Percentiles rank a stretch among this genome's conserved stretches.
These are phyloP conservation scores for Leptoclinus maculatus DNA, from an alignment of 2,797 vertebrate species.

Conservation along the genomic window DNA sequence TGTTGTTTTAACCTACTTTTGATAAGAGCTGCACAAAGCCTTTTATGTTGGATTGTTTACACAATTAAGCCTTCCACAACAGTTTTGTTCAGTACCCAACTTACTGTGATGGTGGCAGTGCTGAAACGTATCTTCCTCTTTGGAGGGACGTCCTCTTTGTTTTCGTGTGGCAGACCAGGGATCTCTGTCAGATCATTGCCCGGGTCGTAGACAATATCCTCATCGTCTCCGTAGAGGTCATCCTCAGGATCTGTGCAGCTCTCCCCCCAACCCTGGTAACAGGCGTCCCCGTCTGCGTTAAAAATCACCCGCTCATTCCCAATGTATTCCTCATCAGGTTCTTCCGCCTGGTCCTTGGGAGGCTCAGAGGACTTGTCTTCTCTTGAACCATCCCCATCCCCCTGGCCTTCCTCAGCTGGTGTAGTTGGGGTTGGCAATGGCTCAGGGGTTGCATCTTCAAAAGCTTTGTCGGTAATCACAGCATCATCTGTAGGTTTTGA, in stretches of 20 bases:
- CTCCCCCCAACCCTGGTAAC: constrained; percentile 95
- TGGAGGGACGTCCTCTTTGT: constrained; percentile 91
- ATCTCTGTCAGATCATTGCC: constrained; percentile 93
- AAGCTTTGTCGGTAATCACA: constrained; percentile 47
- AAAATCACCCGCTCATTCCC: constrained; percentile 92
- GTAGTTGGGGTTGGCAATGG: constrained; percentile 24
- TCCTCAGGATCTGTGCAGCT: constrained; percentile 93
- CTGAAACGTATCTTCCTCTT: constrained; percentile 96
- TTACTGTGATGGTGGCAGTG: constrained; percentile 94
- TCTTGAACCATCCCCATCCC: constrained; percentile 55
- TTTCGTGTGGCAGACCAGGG: constrained; percentile 91
- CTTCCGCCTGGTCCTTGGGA: constrained; percentile 77
- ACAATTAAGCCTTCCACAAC: constrained; percentile 42
- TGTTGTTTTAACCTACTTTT: constrained; percentile 64
- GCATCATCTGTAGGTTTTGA: constrained; percentile 58
- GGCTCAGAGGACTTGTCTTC: constrained; percentile 58
- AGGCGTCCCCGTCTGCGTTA: constrained; percentile 86
- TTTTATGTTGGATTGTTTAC: constrained; percentile 53
- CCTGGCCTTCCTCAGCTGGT: constrained; percentile 44
- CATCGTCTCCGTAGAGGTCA: constrained; percentile 91
- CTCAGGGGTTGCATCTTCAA: constrained; percentile 57
- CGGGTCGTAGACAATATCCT: constrained; percentile 91
- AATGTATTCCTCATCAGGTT: constrained; percentile 85
- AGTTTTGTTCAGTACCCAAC: constrained; percentile 52
- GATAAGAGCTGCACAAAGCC: constrained; percentile 45